Base-by-base conservation (phyloP, 2,797 vertebrate species). In the Eulemur albifrons region DNA sequence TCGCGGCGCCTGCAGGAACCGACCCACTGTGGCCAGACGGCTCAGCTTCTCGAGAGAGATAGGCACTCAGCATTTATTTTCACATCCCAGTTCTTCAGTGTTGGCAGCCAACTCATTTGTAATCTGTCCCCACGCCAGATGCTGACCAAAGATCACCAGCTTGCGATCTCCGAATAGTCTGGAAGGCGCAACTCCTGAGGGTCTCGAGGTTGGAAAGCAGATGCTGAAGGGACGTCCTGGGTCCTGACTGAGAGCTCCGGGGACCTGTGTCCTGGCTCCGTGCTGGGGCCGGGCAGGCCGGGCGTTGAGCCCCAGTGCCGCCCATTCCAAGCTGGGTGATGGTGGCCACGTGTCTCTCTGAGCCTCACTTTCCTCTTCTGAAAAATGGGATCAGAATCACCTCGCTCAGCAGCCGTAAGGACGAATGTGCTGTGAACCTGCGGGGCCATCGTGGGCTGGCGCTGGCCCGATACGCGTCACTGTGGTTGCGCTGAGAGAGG, bases 391-490 rank as follows among this genome's bases (percentile, higher is more conserved):
- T 72, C 23, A 50, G 69, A 69, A 9, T 38, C 2, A 13, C 11
- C 23, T 52, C 67, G 38, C 43, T 63, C 43, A 1, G 79, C 13
- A 20, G 38, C 76, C 52, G 54, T 52, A 88, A 72, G 80, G 14
- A 21, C 35, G 40, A 13, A 38, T 0, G 4, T 25, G 12, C 65
- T 0, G 2, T 38, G 89, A 21, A 7, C 40, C 35, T 17, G 6
- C 2, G 1, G 59, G 52, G 20, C 48, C 5, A 0, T 3, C 6
- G 0, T 0, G 45, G 59, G 27, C 77, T 7, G 48, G 75, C 0
- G 5, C 48, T 54, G 43, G 25, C 77, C 67, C 14, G 0, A 11
- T 25, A 0, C 35, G 1, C 2, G 0, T 54, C 48, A 1, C 57
- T 7, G 81, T 25, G 52, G 21, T 12, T 23, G 73, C 21, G 12